These are phyloP conservation scores for Axis porcinus DNA, from an alignment of 2,113 vertebrate genomes.

Conservation along the genomic window DNA sequence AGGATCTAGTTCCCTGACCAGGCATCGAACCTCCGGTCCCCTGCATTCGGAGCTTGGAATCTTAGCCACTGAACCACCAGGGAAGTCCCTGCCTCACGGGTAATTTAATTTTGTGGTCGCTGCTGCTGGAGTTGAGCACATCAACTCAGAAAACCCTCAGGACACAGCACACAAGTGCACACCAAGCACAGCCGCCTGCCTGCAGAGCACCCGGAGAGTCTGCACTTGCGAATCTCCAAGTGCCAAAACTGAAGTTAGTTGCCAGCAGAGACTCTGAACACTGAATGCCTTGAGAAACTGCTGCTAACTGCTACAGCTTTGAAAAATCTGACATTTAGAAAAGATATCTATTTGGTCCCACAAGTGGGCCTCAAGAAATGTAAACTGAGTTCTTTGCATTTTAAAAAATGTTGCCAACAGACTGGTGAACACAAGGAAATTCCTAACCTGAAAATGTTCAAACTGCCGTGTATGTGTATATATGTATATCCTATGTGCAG, in stretches of 20 bases:
- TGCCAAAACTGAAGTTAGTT: background rate
- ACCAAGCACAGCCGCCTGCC: background rate
- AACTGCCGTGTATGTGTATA: conserved; percentile 54
- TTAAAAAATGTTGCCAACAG: conserved; percentile 68
- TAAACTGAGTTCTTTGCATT: conserved; percentile 73
- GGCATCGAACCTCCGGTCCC: background rate
- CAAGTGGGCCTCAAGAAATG: conserved; percentile 50
- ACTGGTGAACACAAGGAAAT: conserved; percentile 60
- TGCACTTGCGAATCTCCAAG: background rate
- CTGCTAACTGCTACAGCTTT: background rate
- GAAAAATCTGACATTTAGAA: conserved; percentile 23
- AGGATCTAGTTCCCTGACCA: background rate
- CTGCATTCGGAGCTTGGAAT: background rate
- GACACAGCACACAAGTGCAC: background rate
- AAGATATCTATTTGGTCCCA: conserved; percentile 53
- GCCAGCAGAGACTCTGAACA: conserved; percentile 13
- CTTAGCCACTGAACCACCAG: background rate
- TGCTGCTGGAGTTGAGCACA: background rate
- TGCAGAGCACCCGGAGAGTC: background rate
- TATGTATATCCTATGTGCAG: background rate
- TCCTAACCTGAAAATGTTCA: conserved; percentile 70
- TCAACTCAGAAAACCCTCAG: background rate
- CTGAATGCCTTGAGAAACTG: background rate
- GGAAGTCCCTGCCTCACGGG: background rate
- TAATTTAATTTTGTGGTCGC: background rate